These are phyloP conservation scores for Leptosomus discolor DNA, from an alignment of 2,113 vertebrate species.

Conservation along the genomic window DNA sequence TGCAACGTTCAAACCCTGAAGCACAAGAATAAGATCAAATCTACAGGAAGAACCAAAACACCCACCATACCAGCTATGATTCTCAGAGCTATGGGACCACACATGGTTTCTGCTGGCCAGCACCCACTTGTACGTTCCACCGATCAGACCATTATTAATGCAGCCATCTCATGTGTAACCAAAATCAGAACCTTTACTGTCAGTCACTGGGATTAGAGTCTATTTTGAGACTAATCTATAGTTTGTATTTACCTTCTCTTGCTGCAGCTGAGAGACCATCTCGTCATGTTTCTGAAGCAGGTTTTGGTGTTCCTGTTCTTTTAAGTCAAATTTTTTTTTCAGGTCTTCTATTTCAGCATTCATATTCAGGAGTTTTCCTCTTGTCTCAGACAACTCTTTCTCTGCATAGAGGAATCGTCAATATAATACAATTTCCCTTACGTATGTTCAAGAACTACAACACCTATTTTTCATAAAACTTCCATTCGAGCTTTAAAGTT, in stretches of 20 bases:
- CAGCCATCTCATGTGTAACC: background rate
- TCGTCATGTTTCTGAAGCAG: conserved; percentile 75
- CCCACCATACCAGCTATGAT: background rate
- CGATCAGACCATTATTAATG: background rate
- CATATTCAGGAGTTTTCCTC: conserved; percentile 69
- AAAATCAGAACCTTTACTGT: background rate
- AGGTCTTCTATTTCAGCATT: conserved; percentile 75
- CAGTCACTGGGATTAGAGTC: background rate
- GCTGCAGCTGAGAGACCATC: conserved; percentile 69
- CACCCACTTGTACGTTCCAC: no score
- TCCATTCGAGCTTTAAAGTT: background rate
- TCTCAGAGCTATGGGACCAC: background rate
- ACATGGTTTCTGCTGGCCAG: background rate
- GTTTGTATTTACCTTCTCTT: conserved; percentile 79
- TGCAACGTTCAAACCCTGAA: background rate
- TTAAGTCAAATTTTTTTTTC: conserved; percentile 66
- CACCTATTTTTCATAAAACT: background rate
- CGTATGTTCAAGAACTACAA: background rate
- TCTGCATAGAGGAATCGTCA: conserved; percentile 38
- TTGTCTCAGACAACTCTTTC: conserved; percentile 48
- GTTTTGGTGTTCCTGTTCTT: conserved; percentile 66
- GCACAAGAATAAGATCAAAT: background rate
- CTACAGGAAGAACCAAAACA: background rate
- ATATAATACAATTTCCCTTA: background rate
- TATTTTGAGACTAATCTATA: background rate